These are phyloP conservation scores for Anastatus disparis DNA, from an alignment of 1,140 invertebrate genomes.

Conservation along the genomic window DNA sequence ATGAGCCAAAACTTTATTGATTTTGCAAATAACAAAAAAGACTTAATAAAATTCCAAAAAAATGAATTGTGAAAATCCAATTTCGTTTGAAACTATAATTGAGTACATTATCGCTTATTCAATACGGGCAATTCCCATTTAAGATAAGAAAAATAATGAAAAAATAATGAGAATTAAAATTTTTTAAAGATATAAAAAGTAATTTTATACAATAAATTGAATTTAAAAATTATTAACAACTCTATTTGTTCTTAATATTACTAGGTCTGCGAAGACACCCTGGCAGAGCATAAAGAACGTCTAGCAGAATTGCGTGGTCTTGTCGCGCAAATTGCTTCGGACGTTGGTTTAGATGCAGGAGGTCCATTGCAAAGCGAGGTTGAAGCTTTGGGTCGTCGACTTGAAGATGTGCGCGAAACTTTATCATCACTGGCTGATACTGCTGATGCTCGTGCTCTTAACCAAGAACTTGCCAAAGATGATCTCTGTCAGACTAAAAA, in stretches of 20 bases:
- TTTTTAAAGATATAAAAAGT: not conserved
- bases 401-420: conserved; percentile 79
- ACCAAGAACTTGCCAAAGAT: conserved; percentile 67
- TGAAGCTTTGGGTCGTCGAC: conserved; percentile 78
- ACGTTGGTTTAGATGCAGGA: conserved; percentile 77
- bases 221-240: not conserved
- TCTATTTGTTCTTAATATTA: not conserved
- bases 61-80: too few species aligned
- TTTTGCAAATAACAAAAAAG: too few species aligned
- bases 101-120: not conserved
- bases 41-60: too few species aligned
- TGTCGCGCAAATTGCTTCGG: conserved; percentile 79
- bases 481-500: conserved; percentile 71
- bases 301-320: conserved; percentile 78
- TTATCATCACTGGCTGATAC: conserved; percentile 80
- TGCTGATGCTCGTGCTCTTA: conserved; percentile 73
- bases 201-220: not conserved
- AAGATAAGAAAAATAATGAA: not conserved
- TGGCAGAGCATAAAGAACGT: conserved; percentile 76
- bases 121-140: not conserved
- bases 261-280: conserved; percentile 81
- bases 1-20: too few species aligned
- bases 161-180: not conserved
- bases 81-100: too few species aligned
- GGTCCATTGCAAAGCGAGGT: conserved; percentile 79